Evolutionary conservation across 2,888 invertebrate species (phyloP).

Genomic region (Erynnis tages): DNA sequence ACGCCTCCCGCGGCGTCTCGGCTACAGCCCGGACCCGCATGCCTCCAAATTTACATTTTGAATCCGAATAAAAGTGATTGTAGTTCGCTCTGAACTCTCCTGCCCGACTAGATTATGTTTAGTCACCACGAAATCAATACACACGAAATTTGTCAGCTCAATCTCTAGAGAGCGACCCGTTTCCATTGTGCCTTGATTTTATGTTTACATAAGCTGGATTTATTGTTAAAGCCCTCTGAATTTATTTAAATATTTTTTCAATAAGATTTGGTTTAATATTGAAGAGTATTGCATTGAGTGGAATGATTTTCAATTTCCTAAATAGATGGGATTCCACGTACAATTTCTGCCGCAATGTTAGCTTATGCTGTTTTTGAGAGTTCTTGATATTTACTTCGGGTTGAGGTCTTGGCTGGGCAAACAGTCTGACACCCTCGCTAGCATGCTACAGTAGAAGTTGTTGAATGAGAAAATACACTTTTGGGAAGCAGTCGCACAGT

Average conservation of each 20-base stretch:
- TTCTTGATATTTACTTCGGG: slow-evolving; percentile 46
- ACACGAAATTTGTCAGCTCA: slow-evolving; percentile 48
- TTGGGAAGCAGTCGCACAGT: slow-evolving; percentile 68
- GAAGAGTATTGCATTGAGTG: background rate
- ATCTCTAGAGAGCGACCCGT: slow-evolving; percentile 43
- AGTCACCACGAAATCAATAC: slow-evolving; percentile 55
- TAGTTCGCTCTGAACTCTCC: slow-evolving; percentile 39
- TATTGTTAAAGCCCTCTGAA: slow-evolving; percentile 2
- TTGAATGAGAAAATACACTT: slow-evolving; percentile 75
- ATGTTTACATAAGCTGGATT: slow-evolving; percentile 48
- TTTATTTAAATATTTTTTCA: slow-evolving; percentile 9
- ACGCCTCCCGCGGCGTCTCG: slow-evolving; percentile 58
- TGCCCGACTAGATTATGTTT: slow-evolving; percentile 48
- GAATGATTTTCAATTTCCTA: slow-evolving; percentile 5
- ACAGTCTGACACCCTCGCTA: slow-evolving; percentile 63
- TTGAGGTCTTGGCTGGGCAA: slow-evolving; percentile 54
- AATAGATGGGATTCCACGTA: background rate
- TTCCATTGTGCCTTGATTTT: slow-evolving; percentile 42
- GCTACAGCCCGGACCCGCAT: slow-evolving; percentile 47
- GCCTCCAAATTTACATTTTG: slow-evolving; percentile 68
- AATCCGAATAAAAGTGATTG: slow-evolving; percentile 55
- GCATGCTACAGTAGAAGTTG: slow-evolving; percentile 69
- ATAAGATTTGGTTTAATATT: slow-evolving; percentile 5
- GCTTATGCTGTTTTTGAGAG: slow-evolving; percentile 13
- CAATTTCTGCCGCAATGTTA: background rate